Evolutionary conservation across 2,113 vertebrate species (phyloP).

Genomic region (cattle (Bos taurus)): DNA sequence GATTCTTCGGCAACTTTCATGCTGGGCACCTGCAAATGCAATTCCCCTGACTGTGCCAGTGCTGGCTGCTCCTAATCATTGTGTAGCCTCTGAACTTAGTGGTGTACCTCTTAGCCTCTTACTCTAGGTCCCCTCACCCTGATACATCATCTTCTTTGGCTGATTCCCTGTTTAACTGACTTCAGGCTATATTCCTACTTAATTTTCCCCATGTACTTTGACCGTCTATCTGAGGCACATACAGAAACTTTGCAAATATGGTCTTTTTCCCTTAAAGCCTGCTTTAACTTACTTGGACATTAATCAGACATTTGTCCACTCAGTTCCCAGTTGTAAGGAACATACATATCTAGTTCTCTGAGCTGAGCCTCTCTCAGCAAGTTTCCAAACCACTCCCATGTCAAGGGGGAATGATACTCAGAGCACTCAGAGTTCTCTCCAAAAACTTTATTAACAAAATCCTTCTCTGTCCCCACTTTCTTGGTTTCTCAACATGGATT

Average conservation of each 20-base stretch:
- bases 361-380: background rate
- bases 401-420: fast-evolving
- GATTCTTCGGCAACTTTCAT: background rate
- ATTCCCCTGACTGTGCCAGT: background rate
- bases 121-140: background rate
- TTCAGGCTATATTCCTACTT: background rate
- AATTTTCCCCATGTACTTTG: background rate
- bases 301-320: background rate
- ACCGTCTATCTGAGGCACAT: background rate
- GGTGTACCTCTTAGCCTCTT: background rate
- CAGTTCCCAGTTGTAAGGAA: background rate
- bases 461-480: background rate
- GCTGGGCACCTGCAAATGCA: background rate
- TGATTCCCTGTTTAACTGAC: background rate
- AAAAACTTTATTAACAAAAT: background rate
- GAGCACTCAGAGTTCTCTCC: background rate
- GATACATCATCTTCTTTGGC: background rate
- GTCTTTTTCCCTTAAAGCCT: background rate
- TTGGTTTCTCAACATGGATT: background rate
- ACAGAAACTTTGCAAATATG: background rate
- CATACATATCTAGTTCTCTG: background rate
- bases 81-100: background rate
- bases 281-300: background rate
- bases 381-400: background rate
- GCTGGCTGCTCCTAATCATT: too few relatives aligned